Conservation (phyloP, 2,888 invertebrate genomes). For the Dolichopus griseipennis region DNA sequence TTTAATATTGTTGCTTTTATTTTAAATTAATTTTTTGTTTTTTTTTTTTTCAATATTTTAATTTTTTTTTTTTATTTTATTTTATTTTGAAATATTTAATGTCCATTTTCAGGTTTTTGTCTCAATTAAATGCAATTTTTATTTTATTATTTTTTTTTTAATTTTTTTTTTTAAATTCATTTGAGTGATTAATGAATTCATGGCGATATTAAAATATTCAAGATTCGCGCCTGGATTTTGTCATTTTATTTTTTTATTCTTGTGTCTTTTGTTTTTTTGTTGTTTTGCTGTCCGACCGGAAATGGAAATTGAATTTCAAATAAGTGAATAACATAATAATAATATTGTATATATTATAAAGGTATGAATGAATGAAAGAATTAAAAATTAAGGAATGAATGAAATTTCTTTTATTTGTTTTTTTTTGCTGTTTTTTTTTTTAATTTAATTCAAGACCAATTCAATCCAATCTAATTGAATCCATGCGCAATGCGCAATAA, state of each 20-base stretch:
- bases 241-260: neutral
- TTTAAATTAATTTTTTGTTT: too few species aligned
- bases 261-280: too few species aligned
- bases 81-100: neutral
- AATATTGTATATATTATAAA: too few species aligned
- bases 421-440: too few species aligned
- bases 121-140: constrained; percentile 1
- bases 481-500: neutral
- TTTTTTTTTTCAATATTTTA: neutral
- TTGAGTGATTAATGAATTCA: neutral
- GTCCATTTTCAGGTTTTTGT: constrained; percentile 2
- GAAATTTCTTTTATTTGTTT: neutral
- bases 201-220: neutral
- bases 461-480: too few species aligned
- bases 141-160: neutral
- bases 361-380: neutral
- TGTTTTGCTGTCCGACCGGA: neutral
- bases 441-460: too few species aligned
- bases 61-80: neutral
- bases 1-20: too few species aligned
- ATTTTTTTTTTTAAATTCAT: neutral
- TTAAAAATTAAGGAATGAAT: neutral
- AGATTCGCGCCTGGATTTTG: neutral
- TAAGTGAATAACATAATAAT: neutral
- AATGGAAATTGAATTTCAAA: constrained; percentile 4